Percentiles rank a stretch among this genome's conserved stretches.
These are phyloP conservation scores for Melanotaenia nigrans DNA, from an alignment of 2,797 vertebrate genomes.

Conservation along the genomic window DNA sequence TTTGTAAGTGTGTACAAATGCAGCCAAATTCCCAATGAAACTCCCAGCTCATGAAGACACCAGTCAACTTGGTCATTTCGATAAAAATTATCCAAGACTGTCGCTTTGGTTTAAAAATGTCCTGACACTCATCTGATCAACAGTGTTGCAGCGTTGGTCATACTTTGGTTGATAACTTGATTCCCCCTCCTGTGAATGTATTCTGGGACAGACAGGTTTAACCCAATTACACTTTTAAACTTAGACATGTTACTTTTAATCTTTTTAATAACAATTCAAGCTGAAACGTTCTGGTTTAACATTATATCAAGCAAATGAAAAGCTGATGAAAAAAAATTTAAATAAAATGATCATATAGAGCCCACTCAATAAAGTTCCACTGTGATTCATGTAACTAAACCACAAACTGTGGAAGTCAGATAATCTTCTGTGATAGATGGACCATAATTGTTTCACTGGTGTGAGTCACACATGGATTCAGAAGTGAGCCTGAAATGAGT, in stretches of 20 bases:
- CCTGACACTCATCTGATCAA: too few species aligned
- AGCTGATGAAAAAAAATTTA: conserved; percentile 6
- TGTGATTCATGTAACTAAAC: conserved; percentile 4
- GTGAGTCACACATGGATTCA: not conserved
- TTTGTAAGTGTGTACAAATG: too few species aligned
- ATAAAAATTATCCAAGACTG: too few species aligned
- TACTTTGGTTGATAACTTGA: not conserved
- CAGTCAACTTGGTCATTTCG: too few species aligned
- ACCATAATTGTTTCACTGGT: conserved; percentile 45
- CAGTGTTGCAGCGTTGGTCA: not conserved
- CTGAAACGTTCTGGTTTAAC: not conserved
- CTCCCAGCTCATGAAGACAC: too few species aligned
- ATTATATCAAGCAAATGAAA: conserved; percentile 3
- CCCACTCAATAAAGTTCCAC: conserved; percentile 36
- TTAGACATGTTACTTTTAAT: not conserved
- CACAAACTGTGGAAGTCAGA: conserved; percentile 35
- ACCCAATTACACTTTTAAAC: not conserved
- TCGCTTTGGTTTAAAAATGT: too few species aligned
- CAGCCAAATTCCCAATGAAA: too few species aligned
- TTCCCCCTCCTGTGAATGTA: not conserved
- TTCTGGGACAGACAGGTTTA: not conserved
- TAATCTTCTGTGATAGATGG: conserved; percentile 38
- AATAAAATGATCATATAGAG: conserved; percentile 57
- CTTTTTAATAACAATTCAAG: not conserved
- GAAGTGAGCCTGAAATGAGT: conserved; percentile 18